Evolutionary conservation across 2,113 vertebrate species (phyloP).

Genomic region (Atractosteus spatula): DNA sequence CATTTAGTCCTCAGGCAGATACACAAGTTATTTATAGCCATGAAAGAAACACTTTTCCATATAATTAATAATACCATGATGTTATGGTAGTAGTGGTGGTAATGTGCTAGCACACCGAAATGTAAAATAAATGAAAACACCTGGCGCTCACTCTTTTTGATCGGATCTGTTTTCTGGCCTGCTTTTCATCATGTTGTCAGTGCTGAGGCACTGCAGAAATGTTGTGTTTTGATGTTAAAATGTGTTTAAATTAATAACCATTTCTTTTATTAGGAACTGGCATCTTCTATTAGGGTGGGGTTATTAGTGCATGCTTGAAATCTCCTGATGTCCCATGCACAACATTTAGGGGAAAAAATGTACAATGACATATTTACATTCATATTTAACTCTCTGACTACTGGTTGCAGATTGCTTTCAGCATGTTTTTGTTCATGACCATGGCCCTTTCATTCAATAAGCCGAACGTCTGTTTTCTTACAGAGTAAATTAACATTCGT

Average conservation of each 20-base stretch:
- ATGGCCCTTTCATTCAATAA: no score
- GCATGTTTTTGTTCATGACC: no score
- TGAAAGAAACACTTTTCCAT: conserved; percentile 19
- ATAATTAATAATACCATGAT: conserved; percentile 22
- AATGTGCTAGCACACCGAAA: conserved; percentile 11
- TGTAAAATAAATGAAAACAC: conserved; percentile 37
- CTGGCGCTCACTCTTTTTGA: conserved; percentile 43
- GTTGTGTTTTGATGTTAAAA: conserved; percentile 28
- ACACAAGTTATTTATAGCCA: conserved; percentile 31
- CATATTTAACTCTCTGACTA: no score
- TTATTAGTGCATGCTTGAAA: background rate
- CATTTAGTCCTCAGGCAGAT: conserved; percentile 25
- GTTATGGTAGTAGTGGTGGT: conserved; percentile 12
- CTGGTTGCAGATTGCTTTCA: no score
- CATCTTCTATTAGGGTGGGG: conserved; percentile 1
- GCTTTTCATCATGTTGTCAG: conserved; percentile 33
- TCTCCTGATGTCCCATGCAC: background rate
- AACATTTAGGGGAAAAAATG: background rate
- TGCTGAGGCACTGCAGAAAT: conserved; percentile 22
- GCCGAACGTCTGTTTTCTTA: no score
- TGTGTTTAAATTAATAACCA: conserved; percentile 25
- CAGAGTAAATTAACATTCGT: no score
- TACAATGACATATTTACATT: no score
- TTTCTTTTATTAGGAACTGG: conserved; percentile 21
- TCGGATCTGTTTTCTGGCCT: conserved; percentile 33